These are phyloP conservation scores for Ochotona curzoniae DNA, from an alignment of 2,113 vertebrate species.

Conservation along the genomic window DNA sequence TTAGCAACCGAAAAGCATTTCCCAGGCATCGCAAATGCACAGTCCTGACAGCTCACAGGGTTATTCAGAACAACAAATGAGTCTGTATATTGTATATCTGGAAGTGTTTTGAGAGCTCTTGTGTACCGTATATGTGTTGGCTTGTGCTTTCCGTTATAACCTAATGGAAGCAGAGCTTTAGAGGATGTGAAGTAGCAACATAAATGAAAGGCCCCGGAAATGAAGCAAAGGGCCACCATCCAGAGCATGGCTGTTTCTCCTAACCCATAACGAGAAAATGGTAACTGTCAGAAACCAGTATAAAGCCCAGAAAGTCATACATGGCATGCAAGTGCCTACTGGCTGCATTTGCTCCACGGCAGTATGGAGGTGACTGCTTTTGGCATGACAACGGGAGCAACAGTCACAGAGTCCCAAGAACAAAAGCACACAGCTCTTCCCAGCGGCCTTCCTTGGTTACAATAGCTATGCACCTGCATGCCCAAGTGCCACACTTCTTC, in stretches of 20 bases:
- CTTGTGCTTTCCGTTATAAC: background rate
- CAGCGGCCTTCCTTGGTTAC: background rate
- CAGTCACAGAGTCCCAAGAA: background rate
- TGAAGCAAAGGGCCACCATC: background rate
- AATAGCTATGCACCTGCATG: background rate
- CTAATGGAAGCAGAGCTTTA: background rate
- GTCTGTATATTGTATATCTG: background rate
- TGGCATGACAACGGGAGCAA: background rate
- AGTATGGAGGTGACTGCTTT: background rate
- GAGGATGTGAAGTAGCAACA: background rate
- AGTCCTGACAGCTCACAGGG: background rate
- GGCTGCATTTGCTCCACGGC: background rate
- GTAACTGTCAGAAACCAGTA: background rate
- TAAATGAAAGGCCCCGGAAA: background rate
- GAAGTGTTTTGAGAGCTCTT: background rate
- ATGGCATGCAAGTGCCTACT: background rate
- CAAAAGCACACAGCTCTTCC: rapidly evolving
- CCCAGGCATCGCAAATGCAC: background rate
- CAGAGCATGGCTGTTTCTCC: background rate
- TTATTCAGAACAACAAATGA: background rate
- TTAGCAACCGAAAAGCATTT: background rate
- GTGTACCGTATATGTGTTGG: background rate
- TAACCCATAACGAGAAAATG: background rate
- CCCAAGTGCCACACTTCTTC: too few relatives aligned
- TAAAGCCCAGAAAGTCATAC: background rate